Conservation (phyloP, 2,797 vertebrate species). For the Melanotaenia pygmaea region DNA sequence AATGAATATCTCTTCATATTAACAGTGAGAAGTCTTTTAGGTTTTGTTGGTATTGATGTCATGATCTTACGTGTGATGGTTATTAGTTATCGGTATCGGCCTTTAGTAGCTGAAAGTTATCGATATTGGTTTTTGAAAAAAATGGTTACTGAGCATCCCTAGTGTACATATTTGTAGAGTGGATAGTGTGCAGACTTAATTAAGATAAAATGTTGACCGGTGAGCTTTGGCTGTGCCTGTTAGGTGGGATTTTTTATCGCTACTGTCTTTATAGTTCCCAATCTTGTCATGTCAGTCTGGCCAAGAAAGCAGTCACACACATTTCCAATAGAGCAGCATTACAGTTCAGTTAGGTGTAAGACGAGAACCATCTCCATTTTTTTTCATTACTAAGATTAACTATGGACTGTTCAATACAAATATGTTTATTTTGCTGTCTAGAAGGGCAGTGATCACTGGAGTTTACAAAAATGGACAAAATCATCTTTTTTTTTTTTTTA, state of each 20-base stretch:
- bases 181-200: neutral
- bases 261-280: too few relatives aligned
- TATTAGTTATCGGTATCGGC: too few relatives aligned
- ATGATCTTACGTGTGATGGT: too few relatives aligned
- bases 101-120: too few relatives aligned
- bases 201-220: neutral
- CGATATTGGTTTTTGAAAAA: too few relatives aligned
- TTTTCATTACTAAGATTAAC: neutral
- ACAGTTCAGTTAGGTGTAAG: neutral
- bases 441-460: slow-evolving; percentile 45
- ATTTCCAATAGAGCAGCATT: neutral
- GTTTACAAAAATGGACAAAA: neutral
- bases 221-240: neutral
- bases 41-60: too few relatives aligned
- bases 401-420: slow-evolving; percentile 17
- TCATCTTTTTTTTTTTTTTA: too few relatives aligned
- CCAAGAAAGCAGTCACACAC: neutral
- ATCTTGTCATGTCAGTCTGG: too few relatives aligned
- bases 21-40: too few relatives aligned
- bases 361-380: neutral
- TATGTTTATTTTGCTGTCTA: slow-evolving; percentile 12
- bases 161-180: neutral
- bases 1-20: too few relatives aligned
- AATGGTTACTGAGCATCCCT: too few relatives aligned
- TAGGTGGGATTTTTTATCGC: too few relatives aligned